phyloP scores from a whole-genome alignment of 2,888 invertebrate species.

The Drosophila phalerata region DNA sequence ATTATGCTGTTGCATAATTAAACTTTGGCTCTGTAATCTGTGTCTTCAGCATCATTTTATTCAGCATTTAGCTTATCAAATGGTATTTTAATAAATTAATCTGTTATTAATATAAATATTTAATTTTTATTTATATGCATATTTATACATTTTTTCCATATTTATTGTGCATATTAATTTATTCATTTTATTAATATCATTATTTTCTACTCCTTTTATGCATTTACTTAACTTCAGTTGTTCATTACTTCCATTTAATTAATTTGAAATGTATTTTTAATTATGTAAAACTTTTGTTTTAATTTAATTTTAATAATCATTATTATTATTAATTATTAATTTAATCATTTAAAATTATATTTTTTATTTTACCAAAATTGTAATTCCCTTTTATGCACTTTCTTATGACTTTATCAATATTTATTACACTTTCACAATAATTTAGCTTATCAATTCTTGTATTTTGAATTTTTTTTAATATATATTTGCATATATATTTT shows the following conservation, averaged over 20 bases:
- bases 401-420: not conserved
- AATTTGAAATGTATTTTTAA: not conserved
- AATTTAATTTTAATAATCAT: not conserved
- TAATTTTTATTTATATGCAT: not conserved
- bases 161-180: not conserved
- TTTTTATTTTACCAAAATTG: not conserved
- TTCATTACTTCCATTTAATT: not conserved
- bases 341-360: not conserved
- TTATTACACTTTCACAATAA: not conserved
- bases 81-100: not conserved
- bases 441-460: not conserved
- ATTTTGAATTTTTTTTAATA: not conserved
- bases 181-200: not conserved
- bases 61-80: not conserved
- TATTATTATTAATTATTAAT: too few species aligned
- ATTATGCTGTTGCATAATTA: constrained; percentile 48
- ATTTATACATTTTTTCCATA: not conserved
- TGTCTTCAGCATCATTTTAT: not conserved
- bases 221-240: not conserved
- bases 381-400: not conserved
- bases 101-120: not conserved
- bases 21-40: constrained; percentile 4
- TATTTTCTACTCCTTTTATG: not conserved
- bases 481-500: not conserved
- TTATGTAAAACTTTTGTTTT: not conserved